phyloP scores from a whole-genome alignment of 2,113 vertebrate genomes.

The Dasyurus viverrinus region DNA sequence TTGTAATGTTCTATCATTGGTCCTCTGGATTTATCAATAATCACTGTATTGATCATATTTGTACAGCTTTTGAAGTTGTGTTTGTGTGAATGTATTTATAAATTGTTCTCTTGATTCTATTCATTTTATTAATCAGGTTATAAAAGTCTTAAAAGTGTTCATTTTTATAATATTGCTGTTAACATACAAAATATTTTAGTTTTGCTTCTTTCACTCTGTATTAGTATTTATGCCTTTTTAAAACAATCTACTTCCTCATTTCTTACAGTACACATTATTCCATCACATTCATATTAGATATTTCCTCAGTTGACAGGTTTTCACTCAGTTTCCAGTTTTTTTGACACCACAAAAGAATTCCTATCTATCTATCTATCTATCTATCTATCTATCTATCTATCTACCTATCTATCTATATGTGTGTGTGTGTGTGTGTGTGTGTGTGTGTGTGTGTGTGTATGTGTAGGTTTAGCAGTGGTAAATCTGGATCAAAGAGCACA shows the following conservation, averaged over 20 bases:
- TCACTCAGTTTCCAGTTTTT: no score
- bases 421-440: no score
- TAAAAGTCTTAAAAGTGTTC: neutral
- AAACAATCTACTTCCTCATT: neutral
- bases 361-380: no score
- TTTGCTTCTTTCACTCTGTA: neutral
- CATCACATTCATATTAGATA: no score
- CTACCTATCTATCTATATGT: no score
- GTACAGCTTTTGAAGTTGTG: neutral
- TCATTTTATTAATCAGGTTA: neutral
- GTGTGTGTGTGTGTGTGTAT: no score
- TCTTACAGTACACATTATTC: neutral
- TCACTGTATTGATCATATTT: neutral
- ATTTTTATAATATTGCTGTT: neutral
- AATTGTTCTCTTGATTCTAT: neutral
- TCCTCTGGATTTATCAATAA: neutral
- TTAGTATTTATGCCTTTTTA: neutral
- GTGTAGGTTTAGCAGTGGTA: no score
- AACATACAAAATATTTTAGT: neutral
- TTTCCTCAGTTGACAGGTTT: no score
- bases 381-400: no score
- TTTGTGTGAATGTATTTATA: neutral
- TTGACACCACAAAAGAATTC: neutral
- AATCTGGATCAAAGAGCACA: no score
- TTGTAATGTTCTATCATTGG: neutral